phyloP scores from a whole-genome alignment of 2,113 vertebrate genomes.

The Aphyosemion australe region DNA sequence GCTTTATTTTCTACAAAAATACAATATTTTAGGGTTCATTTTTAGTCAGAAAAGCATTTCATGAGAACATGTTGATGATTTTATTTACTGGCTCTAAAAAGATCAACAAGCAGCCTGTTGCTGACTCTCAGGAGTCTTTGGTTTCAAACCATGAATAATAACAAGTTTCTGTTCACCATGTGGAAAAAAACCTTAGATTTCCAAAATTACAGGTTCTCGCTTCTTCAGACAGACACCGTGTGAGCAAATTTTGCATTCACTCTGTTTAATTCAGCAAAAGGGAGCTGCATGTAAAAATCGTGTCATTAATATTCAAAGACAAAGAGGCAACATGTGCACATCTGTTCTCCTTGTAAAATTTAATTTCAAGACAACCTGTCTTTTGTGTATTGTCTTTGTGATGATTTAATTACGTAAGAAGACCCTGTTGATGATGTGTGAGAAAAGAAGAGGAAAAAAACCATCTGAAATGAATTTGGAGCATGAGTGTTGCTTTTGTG shows the following conservation, averaged over 20 bases:
- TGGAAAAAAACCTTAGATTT: constrained; percentile 2
- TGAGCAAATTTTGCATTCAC: constrained; percentile 43
- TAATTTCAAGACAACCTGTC: constrained; percentile 18
- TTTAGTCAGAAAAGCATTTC: too few species aligned
- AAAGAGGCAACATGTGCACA: constrained; percentile 17
- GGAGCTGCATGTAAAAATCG: constrained; percentile 25
- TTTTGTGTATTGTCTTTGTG: not conserved
- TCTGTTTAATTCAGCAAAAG: constrained; percentile 15
- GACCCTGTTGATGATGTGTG: constrained; percentile 5
- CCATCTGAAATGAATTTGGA: constrained; percentile 1
- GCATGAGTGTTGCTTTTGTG: not conserved
- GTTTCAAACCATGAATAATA: constrained; percentile 5
- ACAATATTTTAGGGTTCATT: not conserved
- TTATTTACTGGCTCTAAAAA: constrained; percentile 19
- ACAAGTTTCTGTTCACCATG: constrained; percentile 54
- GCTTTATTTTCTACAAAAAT: too few species aligned
- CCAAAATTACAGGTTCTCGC: too few species aligned
- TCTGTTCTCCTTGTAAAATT: constrained; percentile 23
- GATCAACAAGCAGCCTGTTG: constrained; percentile 17
- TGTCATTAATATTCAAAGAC: constrained; percentile 14
- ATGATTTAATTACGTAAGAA: constrained; percentile 9
- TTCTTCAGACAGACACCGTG: constrained; percentile 21
- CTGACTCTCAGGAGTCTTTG: constrained; percentile 24
- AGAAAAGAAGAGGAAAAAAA: not conserved
- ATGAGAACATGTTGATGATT: not conserved